These are phyloP conservation scores for Acropternis orthonyx DNA, from an alignment of 2,797 vertebrate genomes.

Conservation along the genomic window DNA sequence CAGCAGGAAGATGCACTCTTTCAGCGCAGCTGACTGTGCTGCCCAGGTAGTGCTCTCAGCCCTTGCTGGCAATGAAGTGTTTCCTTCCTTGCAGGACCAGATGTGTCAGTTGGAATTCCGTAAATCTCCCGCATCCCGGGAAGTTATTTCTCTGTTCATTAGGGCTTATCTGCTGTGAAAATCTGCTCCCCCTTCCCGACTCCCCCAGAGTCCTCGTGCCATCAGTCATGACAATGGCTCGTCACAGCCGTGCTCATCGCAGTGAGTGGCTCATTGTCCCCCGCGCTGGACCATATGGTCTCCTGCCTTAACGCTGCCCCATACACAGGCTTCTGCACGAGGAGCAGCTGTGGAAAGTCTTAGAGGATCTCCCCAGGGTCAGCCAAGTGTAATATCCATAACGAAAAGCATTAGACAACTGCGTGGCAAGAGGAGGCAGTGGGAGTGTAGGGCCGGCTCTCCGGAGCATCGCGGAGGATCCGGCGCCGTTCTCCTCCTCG, in stretches of 20 bases:
- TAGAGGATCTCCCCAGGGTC: background rate
- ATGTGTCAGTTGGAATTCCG: background rate
- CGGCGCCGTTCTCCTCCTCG: background rate
- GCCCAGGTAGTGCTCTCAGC: background rate
- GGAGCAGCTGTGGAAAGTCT: conserved; percentile 29
- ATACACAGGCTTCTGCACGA: background rate
- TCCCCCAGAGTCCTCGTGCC: background rate
- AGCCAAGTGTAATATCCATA: background rate
- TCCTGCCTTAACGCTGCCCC: background rate
- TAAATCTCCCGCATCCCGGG: background rate
- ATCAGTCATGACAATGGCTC: background rate
- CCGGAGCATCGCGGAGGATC: rapidly evolving
- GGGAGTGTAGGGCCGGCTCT: background rate
- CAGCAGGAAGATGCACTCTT: background rate
- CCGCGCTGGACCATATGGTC: background rate
- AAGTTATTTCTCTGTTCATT: conserved; percentile 13
- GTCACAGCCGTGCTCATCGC: background rate
- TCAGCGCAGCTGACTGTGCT: background rate
- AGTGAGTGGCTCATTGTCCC: background rate
- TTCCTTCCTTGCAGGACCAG: background rate
- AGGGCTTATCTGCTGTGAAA: conserved; percentile 4
- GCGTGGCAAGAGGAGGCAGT: background rate
- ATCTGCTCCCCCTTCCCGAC: background rate
- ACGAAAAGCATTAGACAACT: background rate
- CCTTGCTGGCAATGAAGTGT: background rate